Evolutionary conservation across 2,797 vertebrate species (phyloP).

Genomic region (Siniperca obscura): DNA sequence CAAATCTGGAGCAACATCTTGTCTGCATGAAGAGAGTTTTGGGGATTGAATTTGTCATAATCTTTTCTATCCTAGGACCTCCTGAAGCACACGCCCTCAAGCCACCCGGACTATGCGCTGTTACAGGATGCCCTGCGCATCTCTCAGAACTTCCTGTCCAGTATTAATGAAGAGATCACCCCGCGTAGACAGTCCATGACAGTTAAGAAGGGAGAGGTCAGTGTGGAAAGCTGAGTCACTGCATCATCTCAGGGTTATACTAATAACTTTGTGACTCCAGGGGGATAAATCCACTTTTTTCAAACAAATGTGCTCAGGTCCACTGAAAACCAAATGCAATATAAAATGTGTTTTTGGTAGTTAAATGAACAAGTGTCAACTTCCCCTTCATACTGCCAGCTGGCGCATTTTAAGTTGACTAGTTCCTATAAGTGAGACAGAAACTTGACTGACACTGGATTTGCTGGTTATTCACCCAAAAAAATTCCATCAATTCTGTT

Average conservation of each 20-base stretch:
- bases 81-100: constrained; percentile 94
- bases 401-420: neutral
- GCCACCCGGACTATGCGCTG: constrained; percentile 92
- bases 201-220: constrained; percentile 97
- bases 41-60: neutral
- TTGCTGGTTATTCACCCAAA: neutral
- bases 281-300: neutral
- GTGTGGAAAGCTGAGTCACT: constrained; percentile 49
- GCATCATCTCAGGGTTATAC: neutral
- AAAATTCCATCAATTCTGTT: neutral
- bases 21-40: neutral
- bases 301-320: neutral
- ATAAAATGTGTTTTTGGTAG: neutral
- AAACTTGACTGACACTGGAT: neutral
- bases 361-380: neutral
- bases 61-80: constrained; percentile 86
- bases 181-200: constrained; percentile 98
- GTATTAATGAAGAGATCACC: constrained; percentile 98
- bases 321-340: no score
- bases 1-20: neutral
- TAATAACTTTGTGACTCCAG: neutral
- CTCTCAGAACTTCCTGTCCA: constrained; percentile 99
- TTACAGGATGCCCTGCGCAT: constrained; percentile 96
- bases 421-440: neutral
- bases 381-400: neutral